A percentile compares a stretch with the other conserved stretches of the same genome.
phyloP scores from a whole-genome alignment of 2,113 vertebrate species.

The Probosciger aterrimus region DNA sequence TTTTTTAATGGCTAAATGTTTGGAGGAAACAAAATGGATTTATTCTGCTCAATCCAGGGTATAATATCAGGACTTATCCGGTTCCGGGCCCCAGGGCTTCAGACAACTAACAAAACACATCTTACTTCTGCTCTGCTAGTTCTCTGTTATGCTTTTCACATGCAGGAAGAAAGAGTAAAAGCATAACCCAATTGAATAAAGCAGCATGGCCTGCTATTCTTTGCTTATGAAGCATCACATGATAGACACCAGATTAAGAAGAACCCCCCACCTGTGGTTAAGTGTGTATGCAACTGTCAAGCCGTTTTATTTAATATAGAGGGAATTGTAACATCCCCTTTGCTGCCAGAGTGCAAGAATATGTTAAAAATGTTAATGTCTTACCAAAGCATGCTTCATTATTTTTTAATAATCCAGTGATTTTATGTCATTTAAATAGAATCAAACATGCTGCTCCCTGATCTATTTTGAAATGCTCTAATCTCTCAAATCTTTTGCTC shows the following conservation, averaged over 20 bases:
- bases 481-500: not conserved
- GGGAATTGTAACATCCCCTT: not conserved
- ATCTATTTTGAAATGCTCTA: not conserved
- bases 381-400: not conserved
- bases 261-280: conserved; percentile 44
- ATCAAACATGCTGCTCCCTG: not conserved
- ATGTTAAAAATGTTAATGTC: conserved; percentile 14
- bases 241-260: conserved; percentile 60
- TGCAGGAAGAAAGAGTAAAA: conserved; percentile 78
- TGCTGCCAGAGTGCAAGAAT: not conserved
- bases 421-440: not conserved
- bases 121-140: conserved; percentile 90
- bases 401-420: not conserved
- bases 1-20: conserved; percentile 87
- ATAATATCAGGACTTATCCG: conserved; percentile 84
- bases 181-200: conserved; percentile 75
- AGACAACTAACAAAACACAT: conserved; percentile 92
- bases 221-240: conserved; percentile 71
- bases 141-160: conserved; percentile 87
- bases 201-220: conserved; percentile 72
- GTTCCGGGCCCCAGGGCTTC: conserved; percentile 89
- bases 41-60: conserved; percentile 83
- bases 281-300: conserved; percentile 25
- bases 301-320: not conserved
- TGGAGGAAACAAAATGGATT: conserved; percentile 88